Percentiles rank a stretch among this genome's conserved stretches.
These are phyloP conservation scores for Volucella bombylans DNA, from an alignment of 2,888 invertebrate genomes.

Conservation along the genomic window DNA sequence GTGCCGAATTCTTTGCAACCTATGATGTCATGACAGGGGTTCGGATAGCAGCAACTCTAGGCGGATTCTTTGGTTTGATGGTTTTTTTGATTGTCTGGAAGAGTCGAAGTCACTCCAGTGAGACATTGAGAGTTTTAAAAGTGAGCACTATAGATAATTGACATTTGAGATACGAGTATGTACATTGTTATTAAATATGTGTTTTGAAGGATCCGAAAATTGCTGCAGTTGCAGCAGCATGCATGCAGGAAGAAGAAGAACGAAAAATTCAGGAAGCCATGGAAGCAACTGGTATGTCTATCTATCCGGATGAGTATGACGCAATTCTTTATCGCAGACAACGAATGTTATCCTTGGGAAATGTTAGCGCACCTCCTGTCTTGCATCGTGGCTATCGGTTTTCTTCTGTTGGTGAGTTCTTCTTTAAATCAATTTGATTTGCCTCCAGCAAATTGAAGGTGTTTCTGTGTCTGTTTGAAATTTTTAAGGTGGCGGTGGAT, in stretches of 20 bases:
- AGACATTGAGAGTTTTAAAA: conserved; percentile 87
- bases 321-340: conserved; percentile 83
- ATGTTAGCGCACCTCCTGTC: conserved; percentile 85
- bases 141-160: conserved; percentile 64
- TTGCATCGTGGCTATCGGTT: conserved; percentile 84
- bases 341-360: conserved; percentile 87
- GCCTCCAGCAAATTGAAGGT: not conserved
- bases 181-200: not conserved
- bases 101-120: conserved; percentile 90
- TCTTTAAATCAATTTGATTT: not conserved
- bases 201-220: conserved; percentile 87
- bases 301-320: conserved; percentile 83
- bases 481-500: conserved; percentile 85
- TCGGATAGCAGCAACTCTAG: conserved; percentile 94
- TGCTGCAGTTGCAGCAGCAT: conserved; percentile 90
- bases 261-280: conserved; percentile 89
- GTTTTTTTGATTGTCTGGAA: conserved; percentile 95
- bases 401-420: conserved; percentile 84
- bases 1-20: conserved; percentile 92
- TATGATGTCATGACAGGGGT: conserved; percentile 97
- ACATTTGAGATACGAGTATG: not conserved
- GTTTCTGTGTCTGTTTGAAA: not conserved
- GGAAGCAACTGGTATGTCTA: conserved; percentile 86
- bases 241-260: conserved; percentile 89
- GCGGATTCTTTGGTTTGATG: conserved; percentile 95